A percentile compares a stretch with the other conserved stretches of the same genome.
phyloP scores from a whole-genome alignment of 2,797 vertebrate species.

The Platalea minor region DNA sequence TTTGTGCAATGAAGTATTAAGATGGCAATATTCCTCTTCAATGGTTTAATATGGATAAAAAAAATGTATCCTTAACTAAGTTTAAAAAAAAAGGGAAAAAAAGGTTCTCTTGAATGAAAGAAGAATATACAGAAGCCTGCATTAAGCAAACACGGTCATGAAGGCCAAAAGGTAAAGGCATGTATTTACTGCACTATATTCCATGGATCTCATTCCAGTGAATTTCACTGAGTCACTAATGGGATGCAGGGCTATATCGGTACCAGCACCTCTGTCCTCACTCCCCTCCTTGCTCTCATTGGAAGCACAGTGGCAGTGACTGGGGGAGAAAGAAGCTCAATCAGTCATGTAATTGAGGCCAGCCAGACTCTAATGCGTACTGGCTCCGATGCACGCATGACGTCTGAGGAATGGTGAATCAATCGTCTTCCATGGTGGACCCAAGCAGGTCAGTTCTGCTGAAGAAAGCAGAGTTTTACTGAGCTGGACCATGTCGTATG shows the following conservation, averaged over 20 bases:
- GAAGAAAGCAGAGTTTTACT: not conserved
- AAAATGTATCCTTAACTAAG: not conserved
- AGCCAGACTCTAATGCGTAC: not conserved
- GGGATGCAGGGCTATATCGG: not conserved
- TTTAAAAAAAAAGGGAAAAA: not conserved
- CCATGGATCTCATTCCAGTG: not conserved
- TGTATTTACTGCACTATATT: not conserved
- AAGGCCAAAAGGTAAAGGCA: not conserved
- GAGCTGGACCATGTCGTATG: not conserved
- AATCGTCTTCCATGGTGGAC: not conserved
- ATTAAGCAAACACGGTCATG: not conserved
- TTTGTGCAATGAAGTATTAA: not conserved
- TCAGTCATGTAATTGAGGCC: not conserved
- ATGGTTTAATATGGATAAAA: not conserved
- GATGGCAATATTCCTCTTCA: not conserved
- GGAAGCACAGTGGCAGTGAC: not conserved
- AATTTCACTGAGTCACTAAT: not conserved
- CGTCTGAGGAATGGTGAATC: not conserved
- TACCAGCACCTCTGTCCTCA: not conserved
- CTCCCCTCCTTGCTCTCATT: not conserved
- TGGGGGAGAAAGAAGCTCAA: not conserved
- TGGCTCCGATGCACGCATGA: rapidly evolving
- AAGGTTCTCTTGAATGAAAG: not conserved
- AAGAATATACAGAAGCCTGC: not conserved
- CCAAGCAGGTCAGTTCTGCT: not conserved